phyloP scores from a whole-genome alignment of 2,888 invertebrate genomes.

The Andrena camellia region DNA sequence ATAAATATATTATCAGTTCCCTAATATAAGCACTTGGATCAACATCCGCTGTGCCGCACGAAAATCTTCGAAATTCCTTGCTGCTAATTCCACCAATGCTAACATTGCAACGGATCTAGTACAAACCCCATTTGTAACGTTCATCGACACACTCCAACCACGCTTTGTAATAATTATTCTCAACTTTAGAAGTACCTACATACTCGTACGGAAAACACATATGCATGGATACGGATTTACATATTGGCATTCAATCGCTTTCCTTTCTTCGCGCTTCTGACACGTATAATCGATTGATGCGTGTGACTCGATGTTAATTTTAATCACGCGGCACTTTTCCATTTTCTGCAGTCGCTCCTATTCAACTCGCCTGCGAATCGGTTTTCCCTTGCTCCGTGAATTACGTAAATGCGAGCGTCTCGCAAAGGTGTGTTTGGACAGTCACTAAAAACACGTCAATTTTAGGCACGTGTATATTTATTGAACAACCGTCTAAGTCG shows the following conservation, averaged over 20 bases:
- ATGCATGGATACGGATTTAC: neutral
- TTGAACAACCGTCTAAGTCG: neutral
- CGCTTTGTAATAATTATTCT: no score
- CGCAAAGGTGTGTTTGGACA: constrained; percentile 8
- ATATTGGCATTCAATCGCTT: neutral
- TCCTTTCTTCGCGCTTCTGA: neutral
- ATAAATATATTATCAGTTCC: neutral
- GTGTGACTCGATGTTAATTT: neutral
- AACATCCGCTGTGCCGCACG: neutral
- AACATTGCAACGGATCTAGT: neutral
- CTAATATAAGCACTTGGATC: neutral
- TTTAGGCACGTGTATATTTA: constrained; percentile 2
- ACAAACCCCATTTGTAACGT: neutral
- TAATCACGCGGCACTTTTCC: neutral
- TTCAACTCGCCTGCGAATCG: neutral
- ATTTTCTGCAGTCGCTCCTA: neutral
- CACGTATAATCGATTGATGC: neutral
- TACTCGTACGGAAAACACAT: no score
- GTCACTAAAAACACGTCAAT: neutral
- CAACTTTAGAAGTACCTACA: no score
- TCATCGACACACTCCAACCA: no score
- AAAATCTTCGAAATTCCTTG: neutral
- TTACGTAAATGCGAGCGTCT: neutral
- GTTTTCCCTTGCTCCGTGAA: neutral
- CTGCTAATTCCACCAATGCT: neutral